phyloP scores from a whole-genome alignment of 2,888 invertebrate genomes.

The Tachina fera region DNA sequence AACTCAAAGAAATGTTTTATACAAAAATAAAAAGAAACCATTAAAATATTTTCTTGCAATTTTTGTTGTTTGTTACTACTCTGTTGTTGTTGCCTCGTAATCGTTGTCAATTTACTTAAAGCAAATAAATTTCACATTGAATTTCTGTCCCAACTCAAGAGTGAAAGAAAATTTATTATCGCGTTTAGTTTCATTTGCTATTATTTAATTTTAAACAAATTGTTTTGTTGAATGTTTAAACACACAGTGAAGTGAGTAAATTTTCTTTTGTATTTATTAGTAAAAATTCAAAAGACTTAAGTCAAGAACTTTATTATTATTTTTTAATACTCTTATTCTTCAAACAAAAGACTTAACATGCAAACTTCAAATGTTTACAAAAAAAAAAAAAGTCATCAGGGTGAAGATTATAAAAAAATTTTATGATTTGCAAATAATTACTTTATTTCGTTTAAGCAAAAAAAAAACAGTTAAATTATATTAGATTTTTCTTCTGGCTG shows the following conservation, averaged over 20 bases:
- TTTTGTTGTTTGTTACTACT: slow-evolving; percentile 44
- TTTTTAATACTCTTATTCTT: neutral
- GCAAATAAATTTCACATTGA: slow-evolving; percentile 65
- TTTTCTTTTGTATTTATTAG: neutral
- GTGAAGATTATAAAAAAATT: neutral
- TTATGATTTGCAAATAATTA: slow-evolving; percentile 26
- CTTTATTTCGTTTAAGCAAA: slow-evolving; percentile 5
- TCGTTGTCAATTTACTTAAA: slow-evolving; percentile 33
- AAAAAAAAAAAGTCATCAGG: neutral
- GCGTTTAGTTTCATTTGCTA: slow-evolving; percentile 53
- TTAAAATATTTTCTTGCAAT: slow-evolving; percentile 61
- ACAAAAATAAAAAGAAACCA: slow-evolving; percentile 28
- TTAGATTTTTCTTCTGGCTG: neutral
- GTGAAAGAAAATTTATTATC: slow-evolving; percentile 63
- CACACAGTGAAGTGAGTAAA: neutral
- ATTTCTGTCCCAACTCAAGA: slow-evolving; percentile 46
- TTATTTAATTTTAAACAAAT: slow-evolving; percentile 70
- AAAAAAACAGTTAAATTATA: neutral
- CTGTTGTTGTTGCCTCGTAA: slow-evolving; percentile 25
- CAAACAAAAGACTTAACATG: slow-evolving; percentile 46
- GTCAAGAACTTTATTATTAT: slow-evolving; percentile 47
- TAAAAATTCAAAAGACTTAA: slow-evolving; percentile 55
- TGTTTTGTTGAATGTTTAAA: slow-evolving; percentile 45
- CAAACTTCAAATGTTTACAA: slow-evolving; percentile 45
- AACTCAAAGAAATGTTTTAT: slow-evolving; percentile 21